Evolutionary conservation across 2,888 invertebrate species (phyloP).

Genomic region (Drosophila pegasa): DNA sequence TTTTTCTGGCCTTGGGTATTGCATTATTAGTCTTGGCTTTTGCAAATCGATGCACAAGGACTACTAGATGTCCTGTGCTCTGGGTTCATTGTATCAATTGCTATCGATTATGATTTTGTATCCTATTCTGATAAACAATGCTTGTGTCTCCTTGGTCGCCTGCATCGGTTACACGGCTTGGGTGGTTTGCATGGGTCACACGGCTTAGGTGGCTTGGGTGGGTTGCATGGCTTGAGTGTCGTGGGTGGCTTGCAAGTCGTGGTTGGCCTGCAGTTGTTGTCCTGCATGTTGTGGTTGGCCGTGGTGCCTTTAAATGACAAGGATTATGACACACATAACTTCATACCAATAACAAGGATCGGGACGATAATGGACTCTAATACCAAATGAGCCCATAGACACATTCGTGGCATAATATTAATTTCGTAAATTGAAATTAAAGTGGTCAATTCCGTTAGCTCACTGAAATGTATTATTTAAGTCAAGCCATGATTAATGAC

Average conservation of each 20-base stretch:
- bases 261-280: background rate
- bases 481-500: conserved; percentile 16
- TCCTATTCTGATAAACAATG: too few species aligned
- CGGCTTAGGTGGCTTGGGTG: background rate
- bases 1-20: background rate
- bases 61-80: conserved; percentile 10
- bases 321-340: too few species aligned
- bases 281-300: background rate
- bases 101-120: too few species aligned
- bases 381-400: background rate
- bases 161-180: background rate
- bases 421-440: conserved; percentile 16
- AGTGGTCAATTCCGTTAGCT: conserved; percentile 2
- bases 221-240: background rate
- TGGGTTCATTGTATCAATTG: too few species aligned
- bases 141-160: too few species aligned
- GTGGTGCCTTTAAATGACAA: background rate
- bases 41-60: conserved; percentile 16
- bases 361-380: conserved; percentile 6
- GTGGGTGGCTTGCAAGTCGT: background rate
- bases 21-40: background rate
- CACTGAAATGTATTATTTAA: background rate
- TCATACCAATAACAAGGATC: background rate
- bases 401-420: conserved; percentile 43
- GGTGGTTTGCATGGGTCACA: background rate